phyloP scores from a whole-genome alignment of 2,797 vertebrate species.

The Pseudomugil gertrudae region DNA sequence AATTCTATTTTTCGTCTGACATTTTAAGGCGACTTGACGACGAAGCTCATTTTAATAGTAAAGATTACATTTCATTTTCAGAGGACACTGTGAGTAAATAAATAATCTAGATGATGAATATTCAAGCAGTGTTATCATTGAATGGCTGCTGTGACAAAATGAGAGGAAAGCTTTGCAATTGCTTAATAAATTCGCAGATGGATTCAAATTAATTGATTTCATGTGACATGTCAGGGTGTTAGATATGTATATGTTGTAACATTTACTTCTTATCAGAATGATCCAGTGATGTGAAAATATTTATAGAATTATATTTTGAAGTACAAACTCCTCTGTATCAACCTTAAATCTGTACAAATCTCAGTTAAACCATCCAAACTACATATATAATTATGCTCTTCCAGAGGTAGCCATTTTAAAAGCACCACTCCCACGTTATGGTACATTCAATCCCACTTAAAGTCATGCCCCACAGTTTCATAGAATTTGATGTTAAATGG shows the following conservation, averaged over 20 bases:
- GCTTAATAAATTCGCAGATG: constrained; percentile 28
- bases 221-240: constrained; percentile 28
- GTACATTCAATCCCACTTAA: constrained; percentile 90
- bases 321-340: constrained; percentile 12
- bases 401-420: constrained; percentile 42
- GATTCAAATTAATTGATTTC: constrained; percentile 9
- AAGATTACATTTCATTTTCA: constrained; percentile 39
- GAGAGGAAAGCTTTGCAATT: constrained; percentile 4
- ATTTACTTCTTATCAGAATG: constrained; percentile 4
- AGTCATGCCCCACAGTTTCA: constrained; percentile 96
- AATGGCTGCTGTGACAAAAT: constrained; percentile 15
- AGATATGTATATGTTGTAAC: constrained; percentile 17
- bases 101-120: constrained; percentile 43
- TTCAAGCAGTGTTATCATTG: constrained; percentile 34
- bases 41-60: constrained; percentile 37
- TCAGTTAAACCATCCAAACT: constrained; percentile 11
- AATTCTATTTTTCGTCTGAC: constrained; percentile 54
- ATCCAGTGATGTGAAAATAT: constrained; percentile 31
- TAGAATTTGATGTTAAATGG: constrained; percentile 97
- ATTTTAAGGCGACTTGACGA: constrained; percentile 39
- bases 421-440: constrained; percentile 14
- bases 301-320: constrained; percentile 25
- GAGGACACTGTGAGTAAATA: constrained; percentile 51
- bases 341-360: constrained; percentile 11
- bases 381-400: background rate